These are phyloP conservation scores for Agriotes lineatus DNA, from an alignment of 2,888 invertebrate species.

Conservation along the genomic window DNA sequence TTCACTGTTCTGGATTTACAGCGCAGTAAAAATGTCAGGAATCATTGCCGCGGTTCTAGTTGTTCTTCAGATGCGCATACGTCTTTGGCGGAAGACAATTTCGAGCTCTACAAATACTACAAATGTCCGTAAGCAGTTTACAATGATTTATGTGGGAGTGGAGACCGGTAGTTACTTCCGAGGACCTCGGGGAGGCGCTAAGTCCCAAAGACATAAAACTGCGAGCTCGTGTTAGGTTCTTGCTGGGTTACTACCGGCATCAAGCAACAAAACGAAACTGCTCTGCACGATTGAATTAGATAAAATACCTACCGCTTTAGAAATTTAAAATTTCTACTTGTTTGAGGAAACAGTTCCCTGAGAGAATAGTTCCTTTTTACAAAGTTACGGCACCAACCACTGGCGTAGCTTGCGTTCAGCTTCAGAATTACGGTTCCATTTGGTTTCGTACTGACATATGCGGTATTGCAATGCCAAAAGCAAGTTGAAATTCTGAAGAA, in stretches of 20 bases:
- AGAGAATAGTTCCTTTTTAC: neutral
- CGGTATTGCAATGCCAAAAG: no score
- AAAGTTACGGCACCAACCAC: no score
- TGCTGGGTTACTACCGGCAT: slow-evolving; percentile 29
- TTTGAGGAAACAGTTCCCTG: neutral
- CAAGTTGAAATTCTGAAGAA: no score
- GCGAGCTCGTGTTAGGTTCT: slow-evolving; percentile 29
- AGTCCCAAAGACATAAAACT: slow-evolving; percentile 44
- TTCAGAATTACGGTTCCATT: no score
- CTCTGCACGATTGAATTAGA: slow-evolving; percentile 31
- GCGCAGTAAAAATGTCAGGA: slow-evolving; percentile 37
- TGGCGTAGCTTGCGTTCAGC: no score
- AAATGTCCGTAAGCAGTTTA: slow-evolving; percentile 43
- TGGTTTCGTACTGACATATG: no score
- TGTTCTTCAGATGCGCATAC: slow-evolving; percentile 39
- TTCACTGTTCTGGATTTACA: slow-evolving; percentile 39
- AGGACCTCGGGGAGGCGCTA: slow-evolving; percentile 35
- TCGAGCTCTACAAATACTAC: slow-evolving; percentile 44
- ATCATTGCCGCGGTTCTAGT: slow-evolving; percentile 35
- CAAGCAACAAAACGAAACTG: slow-evolving; percentile 26
- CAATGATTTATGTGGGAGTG: slow-evolving; percentile 45
- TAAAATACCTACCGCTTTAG: slow-evolving; percentile 21
- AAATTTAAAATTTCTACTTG: slow-evolving; percentile 12
- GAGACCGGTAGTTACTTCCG: slow-evolving; percentile 44
- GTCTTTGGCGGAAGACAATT: slow-evolving; percentile 45